A percentile compares a stretch with the other conserved stretches of the same genome.
phyloP scores from a whole-genome alignment of 1,140 invertebrate species.

The Caenorhabditis tropicalis region DNA sequence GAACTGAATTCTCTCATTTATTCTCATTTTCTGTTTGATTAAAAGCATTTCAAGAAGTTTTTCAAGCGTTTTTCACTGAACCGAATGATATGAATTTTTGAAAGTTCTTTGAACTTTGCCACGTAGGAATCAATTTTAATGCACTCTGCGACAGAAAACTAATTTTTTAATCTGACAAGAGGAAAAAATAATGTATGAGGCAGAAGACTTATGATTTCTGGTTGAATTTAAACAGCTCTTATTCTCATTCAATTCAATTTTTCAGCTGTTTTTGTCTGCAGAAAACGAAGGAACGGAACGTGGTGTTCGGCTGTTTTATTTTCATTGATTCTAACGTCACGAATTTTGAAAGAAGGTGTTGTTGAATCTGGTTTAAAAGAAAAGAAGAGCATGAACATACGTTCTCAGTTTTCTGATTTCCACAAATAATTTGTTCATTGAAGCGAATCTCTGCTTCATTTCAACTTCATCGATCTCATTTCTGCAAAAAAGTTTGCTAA shows the following conservation, averaged over 20 bases:
- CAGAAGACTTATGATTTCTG: constrained; percentile 3
- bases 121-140: not conserved
- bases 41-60: no score
- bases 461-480: not conserved
- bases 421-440: not conserved
- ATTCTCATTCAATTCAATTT: not conserved
- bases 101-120: constrained; percentile 18
- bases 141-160: not conserved
- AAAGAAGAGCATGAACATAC: not conserved
- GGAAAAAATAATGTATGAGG: not conserved
- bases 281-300: not conserved
- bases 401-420: not conserved
- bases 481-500: not conserved
- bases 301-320: not conserved
- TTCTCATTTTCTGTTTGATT: not conserved
- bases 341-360: not conserved
- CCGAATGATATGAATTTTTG: no score
- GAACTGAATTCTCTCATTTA: no score
- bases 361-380: not conserved
- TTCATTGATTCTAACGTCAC: not conserved
- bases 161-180: constrained; percentile 26
- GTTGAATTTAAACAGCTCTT: not conserved
- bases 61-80: no score
- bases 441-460: not conserved
- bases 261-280: not conserved